Evolutionary conservation across 2,797 vertebrate species (phyloP).

Genomic region (Smutsia temminckii): DNA sequence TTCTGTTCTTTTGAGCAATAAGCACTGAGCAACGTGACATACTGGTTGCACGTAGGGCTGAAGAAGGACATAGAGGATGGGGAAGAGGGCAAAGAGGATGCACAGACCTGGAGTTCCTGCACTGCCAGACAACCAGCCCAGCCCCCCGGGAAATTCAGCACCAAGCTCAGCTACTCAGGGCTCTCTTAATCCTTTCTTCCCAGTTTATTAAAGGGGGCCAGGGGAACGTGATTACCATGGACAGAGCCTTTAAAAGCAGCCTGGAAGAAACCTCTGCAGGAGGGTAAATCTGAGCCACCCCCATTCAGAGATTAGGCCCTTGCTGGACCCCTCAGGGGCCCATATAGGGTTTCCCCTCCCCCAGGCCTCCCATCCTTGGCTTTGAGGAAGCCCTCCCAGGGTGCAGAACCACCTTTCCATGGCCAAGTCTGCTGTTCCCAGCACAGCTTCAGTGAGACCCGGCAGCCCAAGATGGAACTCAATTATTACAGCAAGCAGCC

Average conservation of each 20-base stretch:
- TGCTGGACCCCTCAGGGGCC: slow-evolving; percentile 48
- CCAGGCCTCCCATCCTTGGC: background rate
- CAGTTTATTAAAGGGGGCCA: slow-evolving; percentile 66
- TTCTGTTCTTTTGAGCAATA: background rate
- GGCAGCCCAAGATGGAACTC: slow-evolving; percentile 48
- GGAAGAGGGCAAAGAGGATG: background rate
- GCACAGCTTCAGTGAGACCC: slow-evolving; percentile 10
- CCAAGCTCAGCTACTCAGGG: slow-evolving; percentile 79
- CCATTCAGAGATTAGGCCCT: slow-evolving; percentile 48
- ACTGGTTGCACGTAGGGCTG: background rate
- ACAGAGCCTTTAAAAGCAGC: slow-evolving; percentile 74
- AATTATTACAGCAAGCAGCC: background rate
- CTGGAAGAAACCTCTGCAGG: slow-evolving; percentile 23
- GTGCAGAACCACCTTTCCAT: background rate
- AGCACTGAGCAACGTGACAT: background rate
- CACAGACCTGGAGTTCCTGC: slow-evolving; percentile 68
- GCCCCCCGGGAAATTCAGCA: slow-evolving; percentile 76
- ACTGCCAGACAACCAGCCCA: slow-evolving; percentile 64
- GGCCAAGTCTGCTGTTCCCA: slow-evolving; percentile 38
- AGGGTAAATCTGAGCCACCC: slow-evolving; percentile 56
- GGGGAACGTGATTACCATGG: slow-evolving; percentile 75
- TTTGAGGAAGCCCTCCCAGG: background rate
- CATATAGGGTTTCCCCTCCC: slow-evolving; percentile 18
- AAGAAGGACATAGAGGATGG: background rate
- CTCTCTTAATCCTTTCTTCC: slow-evolving; percentile 64